Evolutionary conservation across 2,113 vertebrate genomes (phyloP), one percentile per base, ranked within the genome.

Genomic region (Silurus meridionalis): DNA sequence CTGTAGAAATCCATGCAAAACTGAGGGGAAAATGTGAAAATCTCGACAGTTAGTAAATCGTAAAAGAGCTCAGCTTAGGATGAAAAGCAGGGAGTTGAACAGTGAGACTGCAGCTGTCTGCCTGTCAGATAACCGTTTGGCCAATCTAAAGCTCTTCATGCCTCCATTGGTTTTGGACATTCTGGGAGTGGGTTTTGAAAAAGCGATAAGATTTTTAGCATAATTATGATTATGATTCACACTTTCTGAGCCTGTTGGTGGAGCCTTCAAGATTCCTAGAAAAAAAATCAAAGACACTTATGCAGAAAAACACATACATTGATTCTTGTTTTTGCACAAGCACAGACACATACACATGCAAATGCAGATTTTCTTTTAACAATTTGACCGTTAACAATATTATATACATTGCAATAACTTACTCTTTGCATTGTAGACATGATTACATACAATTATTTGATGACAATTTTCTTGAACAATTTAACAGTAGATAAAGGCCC

Each of bases 101-200:
- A 80, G 90, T 91, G 88, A 93, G 89, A 86, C 67, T 89, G 89
- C 93, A 94, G 94, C 94, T 94, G 94, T 90, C 92, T 91, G 89
- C 89, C 85, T 88, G 91, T 86, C 55, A 60, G 60, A 85, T 50
- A 84, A 58, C 86, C 11, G 83, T 88, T 86, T 88, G 74, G 75
- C 52, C 77, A 15, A 37, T 83, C 57, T 82, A 83, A 83, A 89
- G 77, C 79, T 83, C 60, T 57, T 83, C 48, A 85, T 63, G 72
- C 17, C 80, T 64, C 80, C 81, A 66, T 79, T 87, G 80, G 80
- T 74, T 79, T 63, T 75, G 19, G 58, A 46, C n/a, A 80, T 74
- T 83, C 50, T 87, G 82, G 50, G 57, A 58, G 75, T 58, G 14
- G 5, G 53, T 90, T 93, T 91, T 87, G 77, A 92, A 91, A 91